Base-by-base conservation (phyloP, 2,797 vertebrate species). In the Astyanax mexicanus region DNA sequence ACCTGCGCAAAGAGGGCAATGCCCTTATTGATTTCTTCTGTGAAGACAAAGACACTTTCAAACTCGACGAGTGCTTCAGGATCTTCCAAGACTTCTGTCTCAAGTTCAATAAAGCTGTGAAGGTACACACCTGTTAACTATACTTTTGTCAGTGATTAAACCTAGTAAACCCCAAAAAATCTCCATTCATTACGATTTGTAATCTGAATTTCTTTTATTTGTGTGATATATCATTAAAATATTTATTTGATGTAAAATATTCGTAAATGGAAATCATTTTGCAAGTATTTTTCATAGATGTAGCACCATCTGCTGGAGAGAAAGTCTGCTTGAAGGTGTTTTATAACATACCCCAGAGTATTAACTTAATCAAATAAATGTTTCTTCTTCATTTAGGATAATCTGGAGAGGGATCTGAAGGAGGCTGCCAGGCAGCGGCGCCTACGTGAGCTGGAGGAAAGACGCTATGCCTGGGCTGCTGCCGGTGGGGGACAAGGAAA, bases 11-110 rank as follows among this genome's bases (percentile, higher is more conserved):
- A 17, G 95, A 97, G 84, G 95, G 96, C 42, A 95, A 94, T 17
- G 73, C 94, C 52, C 95, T 99, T 23, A 98, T 99, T 54, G 98
- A 99, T 83, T 99, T 99, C 88, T 97, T 99, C 86, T 99, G 98
- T 78, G 97, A 99, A 91, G 98, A 99, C 88, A 98, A 96, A 91
- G 96, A 98, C 85, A 96, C 95, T 0, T 97, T 99, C 89, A 98
- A 97, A 81, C 88, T 99, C 86, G 97, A 99, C 2, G 98, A 99
- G 73, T 96, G 97, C 84, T 96, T 99, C 84, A 95, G 96, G 88
- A 98, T 99, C 88, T 99, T 99, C 86, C 94, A 95, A 83, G 97
- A 99, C 84, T 99, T 99, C 86, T 99, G 97, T 78, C 67, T 94
- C 70, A 96, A 94, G 87, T 99, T 99, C 86, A 95, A 95, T 87